Conservation (phyloP, 2,113 vertebrate species). For the Falco punctatus region DNA sequence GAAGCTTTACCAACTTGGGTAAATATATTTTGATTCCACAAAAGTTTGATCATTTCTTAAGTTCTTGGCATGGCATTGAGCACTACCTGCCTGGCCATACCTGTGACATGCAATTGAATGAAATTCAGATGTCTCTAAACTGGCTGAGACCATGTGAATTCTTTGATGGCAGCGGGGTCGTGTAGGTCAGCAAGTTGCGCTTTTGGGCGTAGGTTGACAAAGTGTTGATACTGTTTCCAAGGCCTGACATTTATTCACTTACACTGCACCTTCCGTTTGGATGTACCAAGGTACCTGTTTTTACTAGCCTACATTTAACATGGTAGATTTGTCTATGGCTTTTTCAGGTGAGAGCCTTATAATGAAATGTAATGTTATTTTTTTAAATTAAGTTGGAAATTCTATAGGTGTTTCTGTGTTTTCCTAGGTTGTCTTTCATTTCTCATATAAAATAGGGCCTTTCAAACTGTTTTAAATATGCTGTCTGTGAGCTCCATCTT, state of each 20-base stretch:
- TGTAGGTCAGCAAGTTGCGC: not conserved
- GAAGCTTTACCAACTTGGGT: not conserved
- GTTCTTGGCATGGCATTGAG: not conserved
- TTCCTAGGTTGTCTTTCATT: not conserved
- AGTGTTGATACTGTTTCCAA: not conserved
- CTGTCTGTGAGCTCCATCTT: not conserved
- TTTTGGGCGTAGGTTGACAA: not conserved
- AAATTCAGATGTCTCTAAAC: not conserved
- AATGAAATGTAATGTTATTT: not conserved
- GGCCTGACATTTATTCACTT: not conserved
- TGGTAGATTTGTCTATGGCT: not conserved
- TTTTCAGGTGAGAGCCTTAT: not conserved
- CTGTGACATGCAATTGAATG: not conserved
- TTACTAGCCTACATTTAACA: not conserved
- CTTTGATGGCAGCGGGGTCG: accelerated
- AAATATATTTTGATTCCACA: not conserved
- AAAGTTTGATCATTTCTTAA: not conserved
- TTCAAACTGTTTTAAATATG: not conserved
- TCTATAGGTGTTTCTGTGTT: not conserved
- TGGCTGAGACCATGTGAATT: not conserved
- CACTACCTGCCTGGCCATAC: not conserved
- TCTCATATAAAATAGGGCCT: not conserved
- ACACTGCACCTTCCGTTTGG: not conserved
- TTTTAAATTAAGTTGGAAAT: not conserved
- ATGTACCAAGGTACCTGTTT: not conserved